Base-by-base conservation (phyloP, 2,113 vertebrate species). In the Dascyllus trimaculatus region DNA sequence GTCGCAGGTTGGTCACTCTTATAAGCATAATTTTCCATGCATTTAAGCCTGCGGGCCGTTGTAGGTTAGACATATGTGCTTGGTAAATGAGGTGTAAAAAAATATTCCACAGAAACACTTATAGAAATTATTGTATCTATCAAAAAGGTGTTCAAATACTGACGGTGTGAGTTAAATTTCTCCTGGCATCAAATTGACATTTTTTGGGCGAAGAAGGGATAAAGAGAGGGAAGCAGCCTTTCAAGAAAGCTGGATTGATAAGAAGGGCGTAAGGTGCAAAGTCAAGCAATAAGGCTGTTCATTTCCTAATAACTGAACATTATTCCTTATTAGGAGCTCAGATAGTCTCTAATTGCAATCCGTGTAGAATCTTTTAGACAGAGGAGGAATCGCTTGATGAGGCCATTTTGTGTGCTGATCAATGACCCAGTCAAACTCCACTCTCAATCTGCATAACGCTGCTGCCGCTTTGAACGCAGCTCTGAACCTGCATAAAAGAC, bases 1-100 rank as follows among this genome's bases (percentile, higher is more conserved):
- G 98, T 98, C 63, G 94, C 98, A 97, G 98, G 98, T 99, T 93
- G 91, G 91, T 88, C 61, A 45, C n/a, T 56, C 40, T 9, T 4
- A 46, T 26, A 2, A 1, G 45, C 40, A 69, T 21, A 0, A 58
- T 51, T 19, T 45, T 71, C 17, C 63, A 0, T 24, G 5, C 1
- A 0, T 63, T 54, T 58, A 2, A 70, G 54, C 21, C 13, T 46
- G 17, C 18, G 14, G 21, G 46, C 51, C 22, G 13, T 45, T 52
- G 59, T 32, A 48, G 46, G 58, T 70, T 52, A 24, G 57, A 58
- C 52, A 40, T 68, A 21, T 81, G 74, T 71, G 48, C 56, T 45
- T 64, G 25, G n/a, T 48, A 57, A 61, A 32, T 40, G 32, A 22
- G 26, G 24, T 32, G 19, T 38, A 15, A 67, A 68, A 58, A 65